phyloP scores from a whole-genome alignment of 1,140 invertebrate genomes.

The Manduca sexta region DNA sequence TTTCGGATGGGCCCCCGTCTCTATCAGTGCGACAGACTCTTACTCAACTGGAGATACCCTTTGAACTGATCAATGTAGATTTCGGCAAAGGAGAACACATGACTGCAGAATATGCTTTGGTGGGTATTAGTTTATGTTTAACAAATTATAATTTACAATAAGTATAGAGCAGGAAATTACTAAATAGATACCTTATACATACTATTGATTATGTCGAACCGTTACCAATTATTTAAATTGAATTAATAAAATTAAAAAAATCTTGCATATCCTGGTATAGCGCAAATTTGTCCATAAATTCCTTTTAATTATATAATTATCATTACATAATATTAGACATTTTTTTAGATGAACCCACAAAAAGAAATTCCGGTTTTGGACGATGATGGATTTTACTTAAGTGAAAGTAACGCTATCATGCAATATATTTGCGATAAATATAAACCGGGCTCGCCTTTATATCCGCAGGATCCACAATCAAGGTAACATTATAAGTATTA shows the following conservation, averaged over 20 bases:
- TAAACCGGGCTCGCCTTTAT: conserved; percentile 75
- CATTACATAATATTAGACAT: too few relatives aligned
- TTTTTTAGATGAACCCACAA: conserved; percentile 84
- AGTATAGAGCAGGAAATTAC: too few relatives aligned
- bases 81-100: conserved; percentile 81
- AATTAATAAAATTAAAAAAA: too few relatives aligned
- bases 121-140: conserved; percentile 44
- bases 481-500: conserved; percentile 38
- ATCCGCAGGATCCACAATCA: conserved; percentile 78
- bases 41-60: conserved; percentile 77
- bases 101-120: conserved; percentile 80
- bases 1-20: conserved; percentile 84
- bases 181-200: too few relatives aligned
- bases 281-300: too few relatives aligned
- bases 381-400: conserved; percentile 80
- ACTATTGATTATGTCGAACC: too few relatives aligned
- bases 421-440: conserved; percentile 86
- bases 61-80: conserved; percentile 78
- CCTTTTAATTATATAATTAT: too few relatives aligned
- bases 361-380: conserved; percentile 85
- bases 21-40: conserved; percentile 80
- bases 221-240: too few relatives aligned
- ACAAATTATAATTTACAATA: too few relatives aligned
- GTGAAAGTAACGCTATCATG: conserved; percentile 85
- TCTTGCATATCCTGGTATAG: too few relatives aligned